Evolutionary conservation across 2,888 invertebrate genomes (phyloP).

Genomic region (Tuta absoluta): DNA sequence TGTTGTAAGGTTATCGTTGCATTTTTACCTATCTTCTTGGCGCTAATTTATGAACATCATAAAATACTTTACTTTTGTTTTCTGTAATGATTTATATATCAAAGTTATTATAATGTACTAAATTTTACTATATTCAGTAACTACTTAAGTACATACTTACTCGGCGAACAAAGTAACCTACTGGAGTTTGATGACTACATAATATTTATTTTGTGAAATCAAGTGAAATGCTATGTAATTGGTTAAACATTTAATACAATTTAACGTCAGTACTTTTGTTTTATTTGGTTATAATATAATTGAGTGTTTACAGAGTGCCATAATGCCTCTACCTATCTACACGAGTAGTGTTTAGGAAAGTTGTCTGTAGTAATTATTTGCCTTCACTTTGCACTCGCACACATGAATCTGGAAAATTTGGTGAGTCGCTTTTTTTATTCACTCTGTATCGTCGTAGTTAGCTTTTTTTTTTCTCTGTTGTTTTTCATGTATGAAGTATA

Average conservation of each 20-base stretch:
- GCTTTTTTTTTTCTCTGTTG: conserved; percentile 17
- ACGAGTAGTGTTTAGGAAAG: conserved; percentile 3
- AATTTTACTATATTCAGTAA: conserved; percentile 11
- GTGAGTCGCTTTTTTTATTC: conserved; percentile 30
- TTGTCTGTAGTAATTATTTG: conserved; percentile 29
- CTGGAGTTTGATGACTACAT: conserved; percentile 28
- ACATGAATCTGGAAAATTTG: conserved; percentile 25
- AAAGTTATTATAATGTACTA: neutral
- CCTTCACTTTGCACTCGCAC: conserved; percentile 45
- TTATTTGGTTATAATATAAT: conserved; percentile 39
- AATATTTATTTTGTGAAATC: conserved; percentile 43
- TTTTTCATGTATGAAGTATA: neutral
- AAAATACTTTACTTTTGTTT: conserved; percentile 21
- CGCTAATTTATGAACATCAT: too few species aligned
- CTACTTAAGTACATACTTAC: conserved; percentile 21
- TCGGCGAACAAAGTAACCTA: conserved; percentile 14
- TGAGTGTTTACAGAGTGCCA: neutral
- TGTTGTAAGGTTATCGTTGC: conserved; percentile 39
- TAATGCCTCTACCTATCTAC: neutral
- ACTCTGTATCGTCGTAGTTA: conserved; percentile 26
- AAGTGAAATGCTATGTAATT: conserved; percentile 52
- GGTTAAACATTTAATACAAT: conserved; percentile 69
- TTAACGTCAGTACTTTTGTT: conserved; percentile 64
- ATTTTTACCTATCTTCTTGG: conserved; percentile 35
- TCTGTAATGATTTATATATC: neutral